phyloP scores from a whole-genome alignment of 2,113 vertebrate species.

The Cathartes aura region DNA sequence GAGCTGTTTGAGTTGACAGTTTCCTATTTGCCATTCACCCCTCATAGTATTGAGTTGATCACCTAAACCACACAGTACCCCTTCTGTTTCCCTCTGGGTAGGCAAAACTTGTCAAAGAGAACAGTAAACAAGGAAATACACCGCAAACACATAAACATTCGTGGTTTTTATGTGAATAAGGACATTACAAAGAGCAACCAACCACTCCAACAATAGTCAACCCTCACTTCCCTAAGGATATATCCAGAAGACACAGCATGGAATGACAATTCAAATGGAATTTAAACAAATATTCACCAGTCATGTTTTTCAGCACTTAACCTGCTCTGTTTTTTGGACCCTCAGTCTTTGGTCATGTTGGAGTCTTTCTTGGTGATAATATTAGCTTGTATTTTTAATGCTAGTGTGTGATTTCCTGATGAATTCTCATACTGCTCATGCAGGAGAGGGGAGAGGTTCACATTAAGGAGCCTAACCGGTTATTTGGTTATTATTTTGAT shows the following conservation, averaged over 20 bases:
- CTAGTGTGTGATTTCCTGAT: neutral
- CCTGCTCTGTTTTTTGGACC: neutral
- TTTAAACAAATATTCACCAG: neutral
- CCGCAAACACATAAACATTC: neutral
- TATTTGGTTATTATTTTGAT: slow-evolving; percentile 49
- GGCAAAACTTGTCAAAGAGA: slow-evolving; percentile 29
- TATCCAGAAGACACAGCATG: neutral
- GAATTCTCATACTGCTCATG: neutral
- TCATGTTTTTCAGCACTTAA: neutral
- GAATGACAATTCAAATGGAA: neutral
- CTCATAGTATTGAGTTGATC: neutral
- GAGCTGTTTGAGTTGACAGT: slow-evolving; percentile 37
- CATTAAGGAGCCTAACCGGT: neutral
- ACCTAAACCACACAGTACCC: slow-evolving; percentile 31
- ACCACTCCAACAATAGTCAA: neutral
- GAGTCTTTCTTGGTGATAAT: neutral
- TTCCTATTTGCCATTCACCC: slow-evolving; percentile 7
- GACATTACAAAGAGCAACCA: slow-evolving; percentile 14
- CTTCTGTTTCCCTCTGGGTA: slow-evolving; percentile 13
- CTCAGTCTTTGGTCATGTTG: neutral
- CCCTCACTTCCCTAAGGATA: neutral
- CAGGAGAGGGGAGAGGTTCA: neutral
- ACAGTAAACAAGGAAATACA: slow-evolving; percentile 38
- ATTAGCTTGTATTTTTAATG: neutral
- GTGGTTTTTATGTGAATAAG: neutral